Percentiles rank a stretch among this genome's conserved stretches.
These are phyloP conservation scores for Sicus ferrugineus DNA, from an alignment of 2,888 invertebrate species.

Conservation along the genomic window DNA sequence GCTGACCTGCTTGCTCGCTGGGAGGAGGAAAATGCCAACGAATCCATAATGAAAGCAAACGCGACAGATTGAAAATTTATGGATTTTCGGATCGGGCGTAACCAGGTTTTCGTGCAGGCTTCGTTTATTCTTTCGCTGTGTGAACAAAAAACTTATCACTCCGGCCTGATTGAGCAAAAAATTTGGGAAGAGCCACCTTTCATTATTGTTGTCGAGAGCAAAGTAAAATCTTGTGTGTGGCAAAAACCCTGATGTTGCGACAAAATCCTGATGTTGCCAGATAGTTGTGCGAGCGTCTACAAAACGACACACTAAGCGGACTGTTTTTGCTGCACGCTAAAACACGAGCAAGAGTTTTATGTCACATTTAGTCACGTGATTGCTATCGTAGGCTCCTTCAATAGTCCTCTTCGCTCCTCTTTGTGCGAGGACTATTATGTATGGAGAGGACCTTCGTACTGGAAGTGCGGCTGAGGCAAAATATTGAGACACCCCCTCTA, in stretches of 20 bases:
- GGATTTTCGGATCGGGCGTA: slow-evolving; percentile 13
- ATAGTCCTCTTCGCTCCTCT: too few species aligned
- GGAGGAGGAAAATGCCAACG: not conserved
- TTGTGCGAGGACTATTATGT: not conserved
- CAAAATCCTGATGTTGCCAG: too few species aligned
- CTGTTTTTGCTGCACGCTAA: too few species aligned
- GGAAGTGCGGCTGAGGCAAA: too few species aligned
- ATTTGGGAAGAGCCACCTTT: not conserved
- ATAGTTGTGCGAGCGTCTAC: too few species aligned
- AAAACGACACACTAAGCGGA: too few species aligned
- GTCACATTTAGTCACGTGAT: not conserved
- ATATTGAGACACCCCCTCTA: not conserved
- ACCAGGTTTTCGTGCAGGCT: not conserved
- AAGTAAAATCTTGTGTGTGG: too few species aligned
- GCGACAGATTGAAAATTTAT: slow-evolving; percentile 30
- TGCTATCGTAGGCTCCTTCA: not conserved
- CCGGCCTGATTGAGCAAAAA: slow-evolving; percentile 14
- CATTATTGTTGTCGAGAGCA: too few species aligned
- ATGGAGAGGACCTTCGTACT: too few species aligned
- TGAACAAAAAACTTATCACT: not conserved
- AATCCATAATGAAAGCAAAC: slow-evolving; percentile 7
- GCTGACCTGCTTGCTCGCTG: slow-evolving; percentile 4
- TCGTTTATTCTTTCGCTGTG: not conserved
- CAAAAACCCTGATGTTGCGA: too few species aligned
- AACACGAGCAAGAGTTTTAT: too few species aligned